Evolutionary conservation across 2,888 invertebrate species (phyloP), one percentile per base, ranked within the genome.

Genomic region (Drosophila prostipennis): DNA sequence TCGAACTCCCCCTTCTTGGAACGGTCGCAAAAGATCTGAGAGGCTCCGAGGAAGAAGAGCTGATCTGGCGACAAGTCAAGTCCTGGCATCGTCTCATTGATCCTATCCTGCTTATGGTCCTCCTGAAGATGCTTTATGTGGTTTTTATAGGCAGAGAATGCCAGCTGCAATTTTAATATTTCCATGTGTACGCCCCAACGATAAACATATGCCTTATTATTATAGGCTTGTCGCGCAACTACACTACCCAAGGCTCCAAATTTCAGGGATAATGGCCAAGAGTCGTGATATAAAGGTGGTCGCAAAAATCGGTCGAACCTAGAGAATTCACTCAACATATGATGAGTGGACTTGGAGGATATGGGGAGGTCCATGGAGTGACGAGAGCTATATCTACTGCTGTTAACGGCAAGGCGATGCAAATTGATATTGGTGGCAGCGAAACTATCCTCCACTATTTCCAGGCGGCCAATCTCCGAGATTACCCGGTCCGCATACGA

Each of bases 1-100:
- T n/a, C n/a, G n/a, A n/a, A n/a, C n/a, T n/a, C n/a, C n/a, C n/a
- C n/a, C n/a, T n/a, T n/a, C n/a, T n/a, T n/a, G n/a, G n/a, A n/a
- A n/a, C n/a, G n/a, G n/a, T n/a, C n/a, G n/a, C n/a, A n/a, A n/a
- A n/a, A n/a, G n/a, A n/a, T n/a, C n/a, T n/a, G n/a, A n/a, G n/a
- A n/a, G n/a, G n/a, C n/a, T n/a, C n/a, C n/a, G n/a, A n/a, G n/a
- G n/a, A n/a, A n/a, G n/a, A n/a, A n/a, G n/a, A n/a, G n/a, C n/a
- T n/a, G n/a, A n/a, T n/a, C n/a, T n/a, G n/a, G n/a, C n/a, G n/a
- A n/a, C n/a, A n/a, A n/a, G n/a, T n/a, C n/a, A n/a, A n/a, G n/a
- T n/a, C 91, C 91, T 0, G 91, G 90, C 78, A 91, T 87, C 37
- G 78, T 73, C 40, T 91, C 90, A 16, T 69, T 64, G 11, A 61